These are phyloP conservation scores for Thamnophis sirtalis DNA, from an alignment of 2,113 vertebrate genomes.

Conservation along the genomic window DNA sequence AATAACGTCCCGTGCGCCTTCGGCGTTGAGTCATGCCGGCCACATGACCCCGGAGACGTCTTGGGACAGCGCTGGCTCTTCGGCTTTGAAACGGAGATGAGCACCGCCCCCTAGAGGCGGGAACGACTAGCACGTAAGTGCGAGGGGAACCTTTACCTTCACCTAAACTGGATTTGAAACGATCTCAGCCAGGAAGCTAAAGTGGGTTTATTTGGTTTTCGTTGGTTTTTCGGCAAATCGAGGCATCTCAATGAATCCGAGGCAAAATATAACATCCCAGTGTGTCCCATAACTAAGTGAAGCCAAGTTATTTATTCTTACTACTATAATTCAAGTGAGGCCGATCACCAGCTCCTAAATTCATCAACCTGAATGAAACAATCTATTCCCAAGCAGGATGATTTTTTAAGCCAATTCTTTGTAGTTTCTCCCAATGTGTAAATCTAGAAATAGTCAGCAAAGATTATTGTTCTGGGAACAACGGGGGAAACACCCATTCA, in stretches of 20 bases:
- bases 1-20: no score
- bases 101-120: no score
- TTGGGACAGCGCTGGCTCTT: no score
- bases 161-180: no score
- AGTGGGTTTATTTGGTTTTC: not conserved
- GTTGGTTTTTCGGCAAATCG: not conserved
- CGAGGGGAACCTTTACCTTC: no score
- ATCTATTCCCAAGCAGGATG: not conserved
- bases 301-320: not conserved
- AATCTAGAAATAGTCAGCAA: not conserved
- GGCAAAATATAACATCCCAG: not conserved
- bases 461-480: not conserved
- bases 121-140: no score
- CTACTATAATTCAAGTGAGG: not conserved
- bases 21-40: no score
- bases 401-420: not conserved
- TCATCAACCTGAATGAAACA: not conserved
- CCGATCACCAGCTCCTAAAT: not conserved
- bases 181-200: no score
- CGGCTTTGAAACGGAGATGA: no score
- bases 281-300: not conserved
- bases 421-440: not conserved
- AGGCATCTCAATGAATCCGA: not conserved
- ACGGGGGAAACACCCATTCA: not conserved
- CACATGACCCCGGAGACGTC: no score